A percentile compares a stretch with the other conserved stretches of the same genome.
Evolutionary conservation across 2,113 vertebrate genomes (phyloP).

Genomic region (Pleuronectes platessa): DNA sequence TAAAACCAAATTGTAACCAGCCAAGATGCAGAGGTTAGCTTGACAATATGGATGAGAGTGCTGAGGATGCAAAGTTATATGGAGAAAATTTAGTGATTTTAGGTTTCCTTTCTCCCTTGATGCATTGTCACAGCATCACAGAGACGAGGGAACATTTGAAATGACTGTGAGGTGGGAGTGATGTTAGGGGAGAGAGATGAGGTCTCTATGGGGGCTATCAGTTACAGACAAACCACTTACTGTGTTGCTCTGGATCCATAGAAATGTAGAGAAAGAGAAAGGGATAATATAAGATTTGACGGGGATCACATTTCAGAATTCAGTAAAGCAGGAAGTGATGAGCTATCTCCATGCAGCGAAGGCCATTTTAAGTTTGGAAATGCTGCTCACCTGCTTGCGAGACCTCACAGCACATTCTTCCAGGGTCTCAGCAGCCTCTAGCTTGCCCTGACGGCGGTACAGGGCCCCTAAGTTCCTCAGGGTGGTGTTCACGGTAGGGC

Average conservation of each 20-base stretch:
- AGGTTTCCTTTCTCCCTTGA: constrained; percentile 19
- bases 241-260: constrained; percentile 84
- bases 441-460: constrained; percentile 93
- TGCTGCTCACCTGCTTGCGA: constrained; percentile 87
- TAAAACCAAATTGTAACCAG: background rate
- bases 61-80: constrained; percentile 33
- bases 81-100: constrained; percentile 22
- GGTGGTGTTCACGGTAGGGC: constrained; percentile 87
- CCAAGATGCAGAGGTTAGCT: background rate
- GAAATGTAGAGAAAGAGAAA: constrained; percentile 72
- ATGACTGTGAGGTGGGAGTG: constrained; percentile 59
- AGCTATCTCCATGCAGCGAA: constrained; percentile 20
- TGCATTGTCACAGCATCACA: constrained; percentile 14
- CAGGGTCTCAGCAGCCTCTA: constrained; percentile 92
- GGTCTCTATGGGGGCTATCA: background rate
- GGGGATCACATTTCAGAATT: constrained; percentile 25
- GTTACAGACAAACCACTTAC: constrained; percentile 79
- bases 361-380: background rate
- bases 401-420: constrained; percentile 92
- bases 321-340: constrained; percentile 12
- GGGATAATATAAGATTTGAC: constrained; percentile 71
- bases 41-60: background rate
- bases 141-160: constrained; percentile 17
- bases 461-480: constrained; percentile 91
- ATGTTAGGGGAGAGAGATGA: constrained; percentile 52